Base-by-base conservation (phyloP, 2,797 vertebrate species). In the Manis pentadactyla region DNA sequence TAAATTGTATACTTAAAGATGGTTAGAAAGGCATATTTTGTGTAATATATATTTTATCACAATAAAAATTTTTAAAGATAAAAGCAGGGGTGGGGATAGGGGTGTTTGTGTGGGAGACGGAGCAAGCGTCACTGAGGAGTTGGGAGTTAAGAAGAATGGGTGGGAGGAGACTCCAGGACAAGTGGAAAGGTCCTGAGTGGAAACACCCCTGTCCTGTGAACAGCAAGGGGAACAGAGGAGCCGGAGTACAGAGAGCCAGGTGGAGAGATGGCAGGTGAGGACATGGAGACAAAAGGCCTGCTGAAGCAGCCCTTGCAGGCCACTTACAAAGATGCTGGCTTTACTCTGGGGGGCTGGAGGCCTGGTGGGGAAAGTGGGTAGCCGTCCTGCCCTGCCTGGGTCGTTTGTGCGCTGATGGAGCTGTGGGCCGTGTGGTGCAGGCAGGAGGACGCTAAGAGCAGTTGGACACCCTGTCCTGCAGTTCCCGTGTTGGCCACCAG, bases 181-280 rank as follows among this genome's bases (percentile, higher is more conserved):
- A n/a, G 77, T 23, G 15, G 59, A 21, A 37, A 31, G 31, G 46
- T 34, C 31, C 42, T 27, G 23, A 29, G 27, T 31, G 25, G 61
- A 15, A 21, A 19, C 1, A 14, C 2, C 27, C 5, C 21, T 31
- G 64, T 55, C 63, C 34, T 25, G 66, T 25, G 9, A 42, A 21
- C 63, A 18, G 11, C 34, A 69, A 23, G 18, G 61, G 18, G 2
- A 0, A 1, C 64, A 11, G 15, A 42, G 53, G 42, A 69, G 61
- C 42, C 0, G 0, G 59, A 27, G 37, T 11, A 31, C 5, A 2
- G 31, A 2, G 1, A 53, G 18, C 55, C 1, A 11, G 21, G 42
- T 21, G 14, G 37, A 59, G 27, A 29, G 17, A 12, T 25, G 18
- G 23, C 34, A 29, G 27, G 7, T 8, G 27, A n/a, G 29, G 27